Evolutionary conservation across 2,113 vertebrate genomes (phyloP).

Genomic region (Oryzias woworae): DNA sequence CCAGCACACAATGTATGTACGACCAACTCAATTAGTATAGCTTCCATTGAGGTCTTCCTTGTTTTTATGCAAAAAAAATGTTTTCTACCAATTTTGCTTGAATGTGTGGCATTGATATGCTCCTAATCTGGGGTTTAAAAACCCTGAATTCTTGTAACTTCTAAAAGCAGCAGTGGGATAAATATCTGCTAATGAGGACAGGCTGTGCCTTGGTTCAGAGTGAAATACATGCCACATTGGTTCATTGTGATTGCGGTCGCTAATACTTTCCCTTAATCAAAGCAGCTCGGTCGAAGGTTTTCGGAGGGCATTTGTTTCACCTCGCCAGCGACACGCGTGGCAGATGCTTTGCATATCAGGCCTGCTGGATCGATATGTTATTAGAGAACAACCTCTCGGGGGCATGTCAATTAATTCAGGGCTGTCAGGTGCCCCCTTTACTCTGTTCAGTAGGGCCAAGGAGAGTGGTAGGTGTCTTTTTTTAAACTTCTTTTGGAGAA

Average conservation of each 20-base stretch:
- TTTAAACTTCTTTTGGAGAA: slow-evolving; percentile 51
- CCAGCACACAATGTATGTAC: too few relatives aligned
- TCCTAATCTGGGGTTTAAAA: too few relatives aligned
- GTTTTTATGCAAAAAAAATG: too few relatives aligned
- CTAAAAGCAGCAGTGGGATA: slow-evolving; percentile 38
- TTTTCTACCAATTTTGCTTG: too few relatives aligned
- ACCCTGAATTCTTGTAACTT: slow-evolving; percentile 21
- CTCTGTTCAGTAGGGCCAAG: slow-evolving; percentile 62
- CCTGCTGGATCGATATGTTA: slow-evolving; percentile 88
- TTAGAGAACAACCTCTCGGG: slow-evolving; percentile 89
- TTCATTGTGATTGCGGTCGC: slow-evolving; percentile 57
- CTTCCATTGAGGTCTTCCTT: too few relatives aligned
- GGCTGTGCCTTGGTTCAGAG: slow-evolving; percentile 33
- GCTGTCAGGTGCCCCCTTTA: slow-evolving; percentile 77
- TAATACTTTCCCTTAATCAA: slow-evolving; percentile 74
- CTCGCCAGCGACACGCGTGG: slow-evolving; percentile 72
- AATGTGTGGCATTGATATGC: too few relatives aligned
- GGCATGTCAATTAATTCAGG: slow-evolving; percentile 88
- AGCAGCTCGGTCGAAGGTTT: slow-evolving; percentile 67
- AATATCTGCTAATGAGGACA: slow-evolving; percentile 52
- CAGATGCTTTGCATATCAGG: slow-evolving; percentile 88
- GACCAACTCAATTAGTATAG: too few relatives aligned
- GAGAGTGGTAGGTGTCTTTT: slow-evolving; percentile 52
- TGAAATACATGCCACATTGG: slow-evolving; percentile 45
- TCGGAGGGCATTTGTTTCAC: slow-evolving; percentile 79